These are phyloP conservation scores for Chlorocebus sabaeus DNA, from an alignment of 2,113 vertebrate genomes.

Conservation along the genomic window DNA sequence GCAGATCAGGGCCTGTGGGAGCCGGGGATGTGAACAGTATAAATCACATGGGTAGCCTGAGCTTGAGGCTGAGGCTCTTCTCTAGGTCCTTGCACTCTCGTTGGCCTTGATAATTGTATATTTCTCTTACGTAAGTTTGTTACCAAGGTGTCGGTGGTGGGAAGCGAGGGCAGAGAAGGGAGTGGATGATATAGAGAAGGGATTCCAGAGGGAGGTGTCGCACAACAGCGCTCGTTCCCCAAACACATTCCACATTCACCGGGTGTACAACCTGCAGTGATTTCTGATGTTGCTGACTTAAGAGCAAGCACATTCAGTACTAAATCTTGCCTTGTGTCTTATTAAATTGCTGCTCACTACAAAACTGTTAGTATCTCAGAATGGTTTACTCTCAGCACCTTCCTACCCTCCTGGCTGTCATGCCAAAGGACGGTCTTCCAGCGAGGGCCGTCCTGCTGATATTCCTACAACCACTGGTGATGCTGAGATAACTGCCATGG, in stretches of 20 bases:
- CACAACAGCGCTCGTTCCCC: fast-evolving
- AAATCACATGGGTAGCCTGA: fast-evolving
- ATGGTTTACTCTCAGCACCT: not conserved
- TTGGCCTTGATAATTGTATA: not conserved
- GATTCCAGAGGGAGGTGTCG: fast-evolving
- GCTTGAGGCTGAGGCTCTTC: fast-evolving
- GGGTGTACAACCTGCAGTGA: fast-evolving
- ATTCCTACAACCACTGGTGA: fast-evolving
- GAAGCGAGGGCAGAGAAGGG: no score
- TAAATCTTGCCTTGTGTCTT: not conserved
- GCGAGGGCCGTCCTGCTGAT: fast-evolving
- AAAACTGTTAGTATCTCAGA: not conserved
- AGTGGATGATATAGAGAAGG: not conserved
- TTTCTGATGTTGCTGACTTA: not conserved
- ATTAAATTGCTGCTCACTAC: not conserved
- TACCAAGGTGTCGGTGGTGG: fast-evolving
- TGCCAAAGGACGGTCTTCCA: not conserved
- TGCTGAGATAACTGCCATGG: fast-evolving
- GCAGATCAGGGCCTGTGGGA: not conserved
- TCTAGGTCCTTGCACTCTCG: not conserved
- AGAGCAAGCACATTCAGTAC: not conserved
- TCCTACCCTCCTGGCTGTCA: fast-evolving
- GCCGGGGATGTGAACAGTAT: fast-evolving
- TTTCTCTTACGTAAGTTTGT: not conserved
- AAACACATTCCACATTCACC: fast-evolving